Percentiles rank a stretch among this genome's conserved stretches.
These are phyloP conservation scores for Rallus limicola DNA, from an alignment of 2,113 vertebrate genomes.

Conservation along the genomic window DNA sequence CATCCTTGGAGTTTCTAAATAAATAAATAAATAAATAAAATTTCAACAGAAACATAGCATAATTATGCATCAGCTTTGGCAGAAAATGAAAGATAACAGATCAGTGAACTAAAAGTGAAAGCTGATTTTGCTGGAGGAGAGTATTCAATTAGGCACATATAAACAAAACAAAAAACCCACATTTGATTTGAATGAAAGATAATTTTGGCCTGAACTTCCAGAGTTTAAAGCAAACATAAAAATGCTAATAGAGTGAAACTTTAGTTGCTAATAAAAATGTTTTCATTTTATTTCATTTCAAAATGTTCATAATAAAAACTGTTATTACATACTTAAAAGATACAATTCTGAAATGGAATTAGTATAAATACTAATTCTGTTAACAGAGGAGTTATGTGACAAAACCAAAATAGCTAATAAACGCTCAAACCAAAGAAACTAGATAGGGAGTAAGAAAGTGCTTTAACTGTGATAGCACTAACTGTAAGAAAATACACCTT, in stretches of 20 bases:
- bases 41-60: background rate
- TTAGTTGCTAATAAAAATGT: background rate
- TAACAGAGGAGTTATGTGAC: background rate
- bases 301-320: background rate
- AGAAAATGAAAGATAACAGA: background rate
- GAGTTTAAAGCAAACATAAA: background rate
- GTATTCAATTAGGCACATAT: background rate
- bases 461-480: background rate
- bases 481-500: background rate
- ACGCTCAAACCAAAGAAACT: background rate
- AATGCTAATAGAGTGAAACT: background rate
- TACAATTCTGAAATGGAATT: background rate
- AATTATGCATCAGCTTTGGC: background rate
- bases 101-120: background rate
- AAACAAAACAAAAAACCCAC: background rate
- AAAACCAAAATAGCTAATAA: background rate
- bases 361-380: background rate
- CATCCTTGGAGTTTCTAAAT: accelerated
- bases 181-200: background rate
- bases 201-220: background rate
- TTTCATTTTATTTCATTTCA: too few species aligned
- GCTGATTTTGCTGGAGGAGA: background rate
- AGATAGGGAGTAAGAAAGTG: background rate
- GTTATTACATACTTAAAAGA: background rate
- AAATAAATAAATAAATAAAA: too few species aligned